Evolutionary conservation across 1,140 invertebrate genomes (phyloP).

Genomic region (Musca vetustissima): DNA sequence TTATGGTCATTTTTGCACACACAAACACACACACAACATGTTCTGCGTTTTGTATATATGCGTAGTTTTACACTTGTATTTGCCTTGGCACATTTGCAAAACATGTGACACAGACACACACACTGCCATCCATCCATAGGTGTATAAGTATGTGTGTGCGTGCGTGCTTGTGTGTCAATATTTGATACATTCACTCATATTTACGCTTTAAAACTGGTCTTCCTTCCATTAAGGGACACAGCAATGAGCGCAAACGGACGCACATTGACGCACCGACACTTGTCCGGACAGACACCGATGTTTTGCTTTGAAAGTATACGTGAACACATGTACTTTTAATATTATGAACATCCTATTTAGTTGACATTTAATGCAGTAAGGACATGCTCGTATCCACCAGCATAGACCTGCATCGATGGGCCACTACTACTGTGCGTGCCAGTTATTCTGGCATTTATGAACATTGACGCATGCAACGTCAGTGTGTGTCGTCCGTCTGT

Average conservation of each 20-base stretch:
- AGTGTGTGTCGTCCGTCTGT: not conserved
- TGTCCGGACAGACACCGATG: not conserved
- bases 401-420: no score
- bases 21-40: no score
- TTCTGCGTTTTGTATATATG: not conserved
- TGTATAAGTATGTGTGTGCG: constrained; percentile 1
- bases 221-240: not conserved
- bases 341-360: not conserved
- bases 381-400: no score
- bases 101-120: not conserved
- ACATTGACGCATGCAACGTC: no score
- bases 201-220: not conserved
- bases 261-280: not conserved
- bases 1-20: not conserved
- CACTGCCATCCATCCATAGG: not conserved
- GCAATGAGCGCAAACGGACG: not conserved
- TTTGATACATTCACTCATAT: constrained; percentile 16
- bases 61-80: no score
- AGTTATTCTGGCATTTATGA: no score
- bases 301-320: not conserved
- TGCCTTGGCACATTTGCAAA: not conserved
- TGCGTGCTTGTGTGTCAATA: no score
- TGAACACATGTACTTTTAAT: not conserved
- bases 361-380: constrained; percentile 9
- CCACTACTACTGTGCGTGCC: no score